Conservation (phyloP, 2,888 invertebrate species). For the Deilephila porcellus region DNA sequence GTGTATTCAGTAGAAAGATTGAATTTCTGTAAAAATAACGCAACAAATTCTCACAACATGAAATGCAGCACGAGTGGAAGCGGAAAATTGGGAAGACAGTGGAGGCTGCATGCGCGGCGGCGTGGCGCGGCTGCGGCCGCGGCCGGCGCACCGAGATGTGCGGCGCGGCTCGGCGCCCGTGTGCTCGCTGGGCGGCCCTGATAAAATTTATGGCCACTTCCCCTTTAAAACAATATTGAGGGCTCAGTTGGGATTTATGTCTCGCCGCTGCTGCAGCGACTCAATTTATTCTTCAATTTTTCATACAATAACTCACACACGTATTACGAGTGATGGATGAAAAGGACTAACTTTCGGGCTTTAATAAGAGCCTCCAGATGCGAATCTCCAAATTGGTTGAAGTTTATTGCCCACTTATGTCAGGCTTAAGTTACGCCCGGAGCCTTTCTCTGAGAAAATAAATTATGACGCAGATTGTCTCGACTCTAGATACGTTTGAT, state of each 20-base stretch:
- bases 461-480: slow-evolving; percentile 82
- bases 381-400: slow-evolving; percentile 85
- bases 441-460: slow-evolving; percentile 82
- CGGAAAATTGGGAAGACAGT: slow-evolving; percentile 78
- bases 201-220: slow-evolving; percentile 86
- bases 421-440: slow-evolving; percentile 84
- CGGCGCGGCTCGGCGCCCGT: slow-evolving; percentile 60
- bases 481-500: slow-evolving; percentile 76
- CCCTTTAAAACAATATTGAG: slow-evolving; percentile 86
- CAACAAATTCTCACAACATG: slow-evolving; percentile 70
- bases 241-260: slow-evolving; percentile 85
- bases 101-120: slow-evolving; percentile 47
- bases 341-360: slow-evolving; percentile 85
- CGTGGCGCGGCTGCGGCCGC: slow-evolving; percentile 35
- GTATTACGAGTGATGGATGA: slow-evolving; percentile 85
- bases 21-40: slow-evolving; percentile 67
- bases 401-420: slow-evolving; percentile 85
- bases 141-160: slow-evolving; percentile 43
- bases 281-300: slow-evolving; percentile 86
- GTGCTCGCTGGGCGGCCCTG: slow-evolving; percentile 78
- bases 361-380: slow-evolving; percentile 85
- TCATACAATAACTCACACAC: slow-evolving; percentile 85
- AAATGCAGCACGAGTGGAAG: slow-evolving; percentile 69
- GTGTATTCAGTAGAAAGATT: slow-evolving; percentile 59
- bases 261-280: slow-evolving; percentile 85